Evolutionary conservation across 2,888 invertebrate species (phyloP), one percentile per base, ranked within the genome.

Genomic region (Nemoura dubitans): DNA sequence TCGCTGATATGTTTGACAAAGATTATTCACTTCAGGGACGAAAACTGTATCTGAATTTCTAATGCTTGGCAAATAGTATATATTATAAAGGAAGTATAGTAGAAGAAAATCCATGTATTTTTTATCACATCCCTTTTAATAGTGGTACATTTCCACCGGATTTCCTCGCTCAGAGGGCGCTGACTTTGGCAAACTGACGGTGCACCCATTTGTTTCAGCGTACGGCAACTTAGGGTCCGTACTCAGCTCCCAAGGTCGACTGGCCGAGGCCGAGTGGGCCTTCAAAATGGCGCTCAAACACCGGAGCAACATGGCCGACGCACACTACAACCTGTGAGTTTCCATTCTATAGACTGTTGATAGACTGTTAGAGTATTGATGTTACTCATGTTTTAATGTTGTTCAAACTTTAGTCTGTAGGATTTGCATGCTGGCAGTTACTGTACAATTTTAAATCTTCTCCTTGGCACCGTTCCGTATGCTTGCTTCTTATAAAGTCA

Each of bases 291-390:
- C 99, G 87, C 95, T 99, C 89, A 94, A 95, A 90, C 95, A 96
- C 93, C 94, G 98, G 91, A 96, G 97, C 90, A 99, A 98, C 93
- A 99, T 99, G 98, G 99, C 99, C 87, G 99, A 99, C 92, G 98
- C 98, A 88, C 98, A 99, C 93, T 99, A 99, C 92, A 99, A 99
- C 93, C 94, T 98, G 98, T 98, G 93, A 97, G 98, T 97, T 14
- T 36, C 10, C 10, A 36, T 36, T 26, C 76, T 25, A 25, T 76
- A 25, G 76, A 10, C 43, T 10, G 43, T 43, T 43, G 43, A 10
- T 43, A 43, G 16, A 16, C 16, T 43, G n/a, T n/a, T n/a, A n/a
- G n/a, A n/a, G n/a, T n/a, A n/a, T 43, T 43, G 43, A 43, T 43
- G 7, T 43, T 7, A 43, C 43, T 43, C 43, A 14, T n/a, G n/a